A percentile compares a stretch with the other conserved stretches of the same genome.
These are phyloP conservation scores for Gymnoscopelus braueri DNA, from an alignment of 2,797 vertebrate species.

Conservation along the genomic window DNA sequence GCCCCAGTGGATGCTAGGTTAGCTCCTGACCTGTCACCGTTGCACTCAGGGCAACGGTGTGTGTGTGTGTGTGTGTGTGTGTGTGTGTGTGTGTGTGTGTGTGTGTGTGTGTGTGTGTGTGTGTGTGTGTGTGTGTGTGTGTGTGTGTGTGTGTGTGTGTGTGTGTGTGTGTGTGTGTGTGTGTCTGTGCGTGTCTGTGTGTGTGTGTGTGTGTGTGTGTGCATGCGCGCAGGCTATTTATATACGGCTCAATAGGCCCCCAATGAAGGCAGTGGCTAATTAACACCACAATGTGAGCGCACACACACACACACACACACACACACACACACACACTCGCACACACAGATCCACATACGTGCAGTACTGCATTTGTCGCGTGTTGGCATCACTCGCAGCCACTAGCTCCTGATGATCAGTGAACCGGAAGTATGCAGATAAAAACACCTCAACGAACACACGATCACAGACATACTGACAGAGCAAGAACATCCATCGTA, in stretches of 20 bases:
- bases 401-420: too few species aligned
- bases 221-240: constrained; percentile 2
- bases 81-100: constrained; percentile 45
- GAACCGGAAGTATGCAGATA: too few species aligned
- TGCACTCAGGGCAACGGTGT: too few species aligned
- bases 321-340: constrained; percentile 8
- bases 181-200: constrained; percentile 35
- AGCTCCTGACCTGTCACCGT: constrained; percentile 26
- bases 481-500: background rate
- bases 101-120: constrained; percentile 17
- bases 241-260: constrained; percentile 45
- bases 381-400: too few species aligned
- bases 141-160: constrained; percentile 7
- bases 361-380: background rate
- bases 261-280: constrained; percentile 19
- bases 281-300: constrained; percentile 6
- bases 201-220: constrained; percentile 29
- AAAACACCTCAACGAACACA: too few species aligned
- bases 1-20: background rate
- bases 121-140: constrained; percentile 39
- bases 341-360: background rate
- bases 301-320: background rate
- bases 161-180: constrained; percentile 12
- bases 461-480: too few species aligned
- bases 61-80: constrained; percentile 4